Conservation (phyloP, 2,797 vertebrate genomes). For the Natrix natrix region DNA sequence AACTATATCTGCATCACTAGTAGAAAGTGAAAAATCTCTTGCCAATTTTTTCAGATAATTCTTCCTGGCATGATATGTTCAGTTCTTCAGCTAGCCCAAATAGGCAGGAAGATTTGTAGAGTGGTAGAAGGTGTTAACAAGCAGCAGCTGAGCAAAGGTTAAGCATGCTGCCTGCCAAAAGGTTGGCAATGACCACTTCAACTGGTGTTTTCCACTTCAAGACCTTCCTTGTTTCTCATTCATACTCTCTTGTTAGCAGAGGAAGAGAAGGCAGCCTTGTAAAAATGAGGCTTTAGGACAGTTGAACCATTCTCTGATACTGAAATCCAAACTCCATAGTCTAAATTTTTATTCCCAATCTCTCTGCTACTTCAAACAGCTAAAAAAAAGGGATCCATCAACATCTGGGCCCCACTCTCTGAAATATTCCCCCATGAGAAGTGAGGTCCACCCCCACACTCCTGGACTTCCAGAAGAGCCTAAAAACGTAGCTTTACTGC, state of each 20-base stretch:
- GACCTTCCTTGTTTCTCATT: constrained; percentile 50
- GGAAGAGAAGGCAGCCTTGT: constrained; percentile 48
- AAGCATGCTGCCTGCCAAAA: neutral
- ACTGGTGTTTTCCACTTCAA: constrained; percentile 47
- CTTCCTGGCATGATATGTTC: constrained; percentile 15
- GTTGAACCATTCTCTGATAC: constrained; percentile 46
- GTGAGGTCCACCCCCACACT: neutral
- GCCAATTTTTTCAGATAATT: constrained; percentile 29
- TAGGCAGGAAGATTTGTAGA: neutral
- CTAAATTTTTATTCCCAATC: constrained; percentile 26
- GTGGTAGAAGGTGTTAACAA: constrained; percentile 26
- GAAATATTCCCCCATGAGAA: neutral
- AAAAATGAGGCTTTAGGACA: constrained; percentile 61
- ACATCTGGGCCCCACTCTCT: neutral
- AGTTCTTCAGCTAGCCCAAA: constrained; percentile 41
- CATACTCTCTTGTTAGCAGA: constrained; percentile 44
- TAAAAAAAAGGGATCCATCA: neutral
- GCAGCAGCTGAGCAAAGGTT: constrained; percentile 32
- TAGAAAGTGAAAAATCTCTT: constrained; percentile 15
- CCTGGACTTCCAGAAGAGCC: neutral
- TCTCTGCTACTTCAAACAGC: neutral
- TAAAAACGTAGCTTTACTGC: neutral
- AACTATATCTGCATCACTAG: neutral
- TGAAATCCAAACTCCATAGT: neutral
- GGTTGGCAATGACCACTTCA: constrained; percentile 28